Percentiles rank a stretch among this genome's conserved stretches.
These are phyloP conservation scores for Struthio camelus DNA, from an alignment of 2,113 vertebrate genomes.

Conservation along the genomic window DNA sequence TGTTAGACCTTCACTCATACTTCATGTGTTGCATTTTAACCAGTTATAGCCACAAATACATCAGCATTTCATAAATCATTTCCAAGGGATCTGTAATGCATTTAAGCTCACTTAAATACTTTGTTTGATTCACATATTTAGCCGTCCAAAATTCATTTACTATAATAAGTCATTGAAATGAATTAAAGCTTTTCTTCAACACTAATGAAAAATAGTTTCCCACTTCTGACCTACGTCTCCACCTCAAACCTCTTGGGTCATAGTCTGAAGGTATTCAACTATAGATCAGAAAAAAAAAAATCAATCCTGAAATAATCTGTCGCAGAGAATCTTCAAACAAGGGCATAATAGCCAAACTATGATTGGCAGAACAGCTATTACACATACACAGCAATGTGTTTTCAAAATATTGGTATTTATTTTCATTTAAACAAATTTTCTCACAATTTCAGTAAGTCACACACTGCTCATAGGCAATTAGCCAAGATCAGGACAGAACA, in stretches of 20 bases:
- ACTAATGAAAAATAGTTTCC: not conserved
- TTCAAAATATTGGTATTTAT: not conserved
- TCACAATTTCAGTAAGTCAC: not conserved
- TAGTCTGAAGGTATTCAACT: fast-evolving
- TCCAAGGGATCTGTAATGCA: not conserved
- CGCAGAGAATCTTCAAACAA: not conserved
- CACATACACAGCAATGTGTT: not conserved
- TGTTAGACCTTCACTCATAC: not conserved
- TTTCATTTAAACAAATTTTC: not conserved
- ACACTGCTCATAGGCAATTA: not conserved
- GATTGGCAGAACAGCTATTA: not conserved
- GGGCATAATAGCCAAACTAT: not conserved
- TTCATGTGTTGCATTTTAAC: not conserved
- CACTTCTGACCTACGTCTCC: not conserved
- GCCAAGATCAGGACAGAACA: not conserved
- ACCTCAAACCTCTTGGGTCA: fast-evolving
- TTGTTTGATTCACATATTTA: fast-evolving
- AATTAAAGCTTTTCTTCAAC: not conserved
- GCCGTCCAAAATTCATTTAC: not conserved
- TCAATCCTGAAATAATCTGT: not conserved
- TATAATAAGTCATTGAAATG: not conserved
- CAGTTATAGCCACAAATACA: not conserved
- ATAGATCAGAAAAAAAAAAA: not conserved
- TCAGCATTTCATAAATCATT: not conserved
- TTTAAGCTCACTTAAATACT: not conserved